phyloP scores from a whole-genome alignment of 2,797 vertebrate species.

The Tauraco hartlaubi region DNA sequence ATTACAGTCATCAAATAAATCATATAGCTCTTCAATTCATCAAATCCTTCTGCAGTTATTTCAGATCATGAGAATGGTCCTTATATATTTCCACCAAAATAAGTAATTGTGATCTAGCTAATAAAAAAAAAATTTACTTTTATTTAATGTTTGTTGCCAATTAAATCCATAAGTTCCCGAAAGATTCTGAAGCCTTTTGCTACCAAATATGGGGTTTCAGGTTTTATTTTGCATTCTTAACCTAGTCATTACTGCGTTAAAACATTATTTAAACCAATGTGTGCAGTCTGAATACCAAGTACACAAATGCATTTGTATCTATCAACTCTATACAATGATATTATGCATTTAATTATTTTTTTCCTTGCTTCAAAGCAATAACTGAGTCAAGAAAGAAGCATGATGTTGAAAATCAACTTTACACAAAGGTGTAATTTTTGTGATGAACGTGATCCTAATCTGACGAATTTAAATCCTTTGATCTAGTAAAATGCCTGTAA shows the following conservation, averaged over 20 bases:
- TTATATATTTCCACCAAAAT: background rate
- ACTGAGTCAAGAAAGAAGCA: background rate
- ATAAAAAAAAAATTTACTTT: background rate
- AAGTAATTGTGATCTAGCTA: background rate
- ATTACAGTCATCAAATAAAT: background rate
- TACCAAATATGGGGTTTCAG: background rate
- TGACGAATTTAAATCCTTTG: background rate
- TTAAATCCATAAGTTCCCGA: background rate
- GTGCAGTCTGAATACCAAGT: background rate
- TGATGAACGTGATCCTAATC: background rate
- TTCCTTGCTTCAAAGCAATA: background rate
- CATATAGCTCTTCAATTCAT: background rate
- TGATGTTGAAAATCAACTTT: background rate
- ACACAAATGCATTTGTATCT: background rate
- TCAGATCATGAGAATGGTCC: background rate
- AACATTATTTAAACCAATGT: background rate
- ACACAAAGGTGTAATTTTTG: background rate
- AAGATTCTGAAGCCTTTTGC: background rate
- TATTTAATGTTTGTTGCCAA: background rate
- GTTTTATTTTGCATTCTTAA: background rate
- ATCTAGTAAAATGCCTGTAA: background rate
- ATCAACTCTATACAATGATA: background rate
- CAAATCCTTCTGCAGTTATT: background rate
- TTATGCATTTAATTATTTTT: background rate
- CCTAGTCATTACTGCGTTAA: background rate